Base-by-base conservation (phyloP, 2,888 invertebrate species). In the Tortrix viridana region DNA sequence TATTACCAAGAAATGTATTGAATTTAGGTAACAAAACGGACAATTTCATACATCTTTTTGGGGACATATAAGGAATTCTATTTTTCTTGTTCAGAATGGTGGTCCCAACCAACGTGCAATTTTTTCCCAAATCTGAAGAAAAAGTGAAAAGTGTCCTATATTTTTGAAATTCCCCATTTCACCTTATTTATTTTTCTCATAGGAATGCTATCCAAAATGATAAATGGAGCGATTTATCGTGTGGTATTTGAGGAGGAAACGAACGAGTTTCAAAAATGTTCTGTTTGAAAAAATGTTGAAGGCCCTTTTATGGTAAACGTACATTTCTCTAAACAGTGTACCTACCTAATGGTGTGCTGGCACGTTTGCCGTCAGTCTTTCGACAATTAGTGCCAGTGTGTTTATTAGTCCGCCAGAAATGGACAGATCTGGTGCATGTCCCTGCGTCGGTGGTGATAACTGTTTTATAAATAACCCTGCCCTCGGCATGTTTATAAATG, bases 351-450 rank as follows among this genome's bases (percentile, higher is more conserved):
- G 20, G 32, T 32, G 32, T 32, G 32, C 32, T 12, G 32, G 50
- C 37, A 57, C n/a, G 55, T 54, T 44, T 54, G 59, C 20, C 43
- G 38, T 64, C 53, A 43, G 32, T 59, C 56, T 26, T 20, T 50
- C 44, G 44, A 76, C 77, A 81, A 80, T 83, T 79, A 81, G 76
- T 77, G 82, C 73, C 80, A 69, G 76, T 71, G 71, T 84, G 81
- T 85, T 84, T 82, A 80, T 82, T 81, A 77, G 70, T 71, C 71
- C 68, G 72, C 74, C 77, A 74, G 76, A 72, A 74, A 73, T 73
- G 69, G 73, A 48, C 67, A 67, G 76, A 74, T 76, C 84, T 84
- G 85, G 71, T 70, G 72, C 79, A 75, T 83, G 82, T 83, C 82
- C 78, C 75, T 73, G 71, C 64, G 69, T 67, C 65, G 59, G 68